Evolutionary conservation across 2,888 invertebrate species (phyloP).

Genomic region (Penaeus monodon): DNA sequence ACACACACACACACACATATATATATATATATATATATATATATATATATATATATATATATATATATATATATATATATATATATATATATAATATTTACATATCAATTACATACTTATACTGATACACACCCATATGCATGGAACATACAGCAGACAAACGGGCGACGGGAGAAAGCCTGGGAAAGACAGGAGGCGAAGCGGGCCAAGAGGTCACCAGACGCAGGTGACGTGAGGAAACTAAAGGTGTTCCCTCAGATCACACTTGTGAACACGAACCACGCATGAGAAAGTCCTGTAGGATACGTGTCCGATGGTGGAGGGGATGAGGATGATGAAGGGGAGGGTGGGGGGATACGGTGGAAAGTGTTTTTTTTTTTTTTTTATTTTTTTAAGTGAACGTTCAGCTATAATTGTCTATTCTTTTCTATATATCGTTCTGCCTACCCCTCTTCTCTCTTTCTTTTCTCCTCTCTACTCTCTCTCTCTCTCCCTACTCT

Average conservation of each 20-base stretch:
- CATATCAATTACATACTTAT: neutral
- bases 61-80: neutral
- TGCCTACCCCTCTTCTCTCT: too few species aligned
- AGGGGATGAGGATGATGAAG: too few species aligned
- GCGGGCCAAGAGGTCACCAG: neutral
- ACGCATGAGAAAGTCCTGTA: too few species aligned
- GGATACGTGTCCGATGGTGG: too few species aligned
- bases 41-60: neutral
- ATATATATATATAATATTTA: slow-evolving; percentile 6
- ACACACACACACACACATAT: neutral
- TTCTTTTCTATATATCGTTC: too few species aligned
- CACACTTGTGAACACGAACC: too few species aligned
- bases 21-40: neutral
- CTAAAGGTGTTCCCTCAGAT: neutral
- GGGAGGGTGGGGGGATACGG: too few species aligned
- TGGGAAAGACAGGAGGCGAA: neutral
- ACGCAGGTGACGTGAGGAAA: neutral
- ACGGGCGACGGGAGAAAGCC: neutral
- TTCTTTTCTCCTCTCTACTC: too few species aligned
- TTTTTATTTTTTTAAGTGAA: too few species aligned
- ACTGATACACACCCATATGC: neutral
- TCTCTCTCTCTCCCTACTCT: too few species aligned
- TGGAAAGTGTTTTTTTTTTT: too few species aligned
- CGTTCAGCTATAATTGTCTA: too few species aligned
- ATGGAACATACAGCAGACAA: neutral